Conservation (phyloP, 53 echinoderm and acorn worm genomes). For the Luidia sarsii region DNA sequence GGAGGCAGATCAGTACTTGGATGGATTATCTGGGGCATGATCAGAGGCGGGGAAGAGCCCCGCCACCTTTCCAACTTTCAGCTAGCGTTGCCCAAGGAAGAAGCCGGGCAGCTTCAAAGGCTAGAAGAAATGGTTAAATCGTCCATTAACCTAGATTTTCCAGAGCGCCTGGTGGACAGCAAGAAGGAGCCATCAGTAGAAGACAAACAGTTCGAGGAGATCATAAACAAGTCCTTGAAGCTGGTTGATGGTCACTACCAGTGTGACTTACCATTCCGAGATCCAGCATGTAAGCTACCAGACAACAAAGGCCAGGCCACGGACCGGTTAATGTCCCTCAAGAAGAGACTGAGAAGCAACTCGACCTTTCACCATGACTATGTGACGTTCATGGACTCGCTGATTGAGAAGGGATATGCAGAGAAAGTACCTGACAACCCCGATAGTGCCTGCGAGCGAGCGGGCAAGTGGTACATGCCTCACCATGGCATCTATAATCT, state of each 20-base stretch:
- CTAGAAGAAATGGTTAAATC: constrained; percentile 10
- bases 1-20: constrained; percentile 40
- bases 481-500: constrained; percentile 56
- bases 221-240: constrained; percentile 43
- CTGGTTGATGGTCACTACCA: constrained; percentile 60
- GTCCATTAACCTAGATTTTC: constrained; percentile 47
- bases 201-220: constrained; percentile 48
- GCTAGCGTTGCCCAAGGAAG: constrained; percentile 4
- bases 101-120: constrained; percentile 10
- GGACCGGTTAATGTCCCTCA: constrained; percentile 39
- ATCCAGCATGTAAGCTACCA: constrained; percentile 39
- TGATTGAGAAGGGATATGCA: constrained; percentile 63
- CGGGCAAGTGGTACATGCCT: constrained; percentile 47
- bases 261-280: constrained; percentile 57
- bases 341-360: constrained; percentile 52
- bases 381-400: constrained; percentile 35
- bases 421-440: constrained; percentile 20
- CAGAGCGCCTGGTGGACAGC: constrained; percentile 1
- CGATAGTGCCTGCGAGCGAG: background rate
- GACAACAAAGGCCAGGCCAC: constrained; percentile 46
- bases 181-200: constrained; percentile 50
- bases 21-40: constrained; percentile 9
- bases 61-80: background rate
- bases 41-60: constrained; percentile 1
- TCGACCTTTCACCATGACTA: constrained; percentile 40